phyloP scores from a whole-genome alignment of 2,888 invertebrate species.

The Corbicula japonica region DNA sequence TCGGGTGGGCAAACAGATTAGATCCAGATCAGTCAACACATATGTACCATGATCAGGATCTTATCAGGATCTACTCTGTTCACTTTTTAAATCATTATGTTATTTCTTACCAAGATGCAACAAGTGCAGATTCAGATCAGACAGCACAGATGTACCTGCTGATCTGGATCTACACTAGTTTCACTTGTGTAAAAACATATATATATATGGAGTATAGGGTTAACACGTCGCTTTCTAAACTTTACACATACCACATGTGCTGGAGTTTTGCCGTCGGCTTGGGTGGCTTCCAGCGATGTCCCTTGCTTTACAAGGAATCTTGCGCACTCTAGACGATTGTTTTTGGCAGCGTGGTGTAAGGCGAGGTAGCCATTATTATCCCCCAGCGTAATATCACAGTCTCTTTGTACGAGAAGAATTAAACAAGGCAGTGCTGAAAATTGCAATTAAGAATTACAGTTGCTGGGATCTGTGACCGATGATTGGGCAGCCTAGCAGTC shows the following conservation, averaged over 20 bases:
- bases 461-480: background rate
- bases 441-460: background rate
- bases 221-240: too few relatives aligned
- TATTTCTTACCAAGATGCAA: too few relatives aligned
- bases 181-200: too few relatives aligned
- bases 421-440: constrained; percentile 79
- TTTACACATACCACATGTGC: constrained; percentile 84
- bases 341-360: constrained; percentile 83
- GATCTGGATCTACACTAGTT: too few relatives aligned
- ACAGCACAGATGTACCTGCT: too few relatives aligned
- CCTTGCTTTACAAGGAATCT: constrained; percentile 84
- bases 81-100: too few relatives aligned
- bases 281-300: constrained; percentile 79
- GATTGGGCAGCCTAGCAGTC: background rate
- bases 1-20: too few relatives aligned
- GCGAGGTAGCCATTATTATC: constrained; percentile 82
- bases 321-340: constrained; percentile 83
- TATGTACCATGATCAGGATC: too few relatives aligned
- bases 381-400: constrained; percentile 83
- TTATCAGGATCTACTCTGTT: too few relatives aligned
- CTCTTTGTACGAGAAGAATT: constrained; percentile 81
- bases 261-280: constrained; percentile 82
- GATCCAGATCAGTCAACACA: too few relatives aligned
- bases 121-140: too few relatives aligned
- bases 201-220: too few relatives aligned